Base-by-base conservation (phyloP, 2,113 vertebrate genomes). In the Motacilla tschutschensis region DNA sequence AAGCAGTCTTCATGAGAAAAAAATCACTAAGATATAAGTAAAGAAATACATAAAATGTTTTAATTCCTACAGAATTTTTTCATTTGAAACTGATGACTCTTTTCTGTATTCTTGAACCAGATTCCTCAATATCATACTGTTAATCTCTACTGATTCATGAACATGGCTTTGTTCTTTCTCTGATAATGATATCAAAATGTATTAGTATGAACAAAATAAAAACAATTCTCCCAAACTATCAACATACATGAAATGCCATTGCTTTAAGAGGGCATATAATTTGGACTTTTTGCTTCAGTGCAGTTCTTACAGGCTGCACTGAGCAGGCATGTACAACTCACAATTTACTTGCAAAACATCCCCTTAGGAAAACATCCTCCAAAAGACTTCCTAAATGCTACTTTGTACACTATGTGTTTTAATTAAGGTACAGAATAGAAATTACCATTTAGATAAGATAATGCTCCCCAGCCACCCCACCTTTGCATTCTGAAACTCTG, bases 381-480 rank as follows among this genome's bases (percentile, higher is more conserved):
- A 2, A 63, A 86, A 93, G 84, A 91, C 54, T 82, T 91, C 57
- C 57, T 77, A 88, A 90, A 85, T 36, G 60, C 65, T 82, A 16
- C 13, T 88, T 93, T 80, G 86, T 94, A 88, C 59, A 71, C 69
- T 90, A 51, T 66, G 57, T 82, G 84, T 90, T 94, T 91, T 88
- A 93, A 90, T 92, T 89, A 92, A 84, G 0, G 0, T 64, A 90
- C 24, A 87, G 88, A 93, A 93, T 8, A 85, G 67, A 88, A 92
- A 92, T 93, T 77, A 93, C 81, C 86, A 88, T 88, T 93, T 88
- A 84, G 90, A 85, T 87, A 92, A 90, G 79, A 84, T 87, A 92
- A 90, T 88, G 79, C 16, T 92, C 86, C 86, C 88, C 64, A 77
- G 87, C 14, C 81, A 91, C 53, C 8, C 53, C 67, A 90, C 88